Percentiles rank a stretch among this genome's conserved stretches.
phyloP scores from a whole-genome alignment of 2,797 vertebrate genomes.

The Melanotaenia maccullochi region DNA sequence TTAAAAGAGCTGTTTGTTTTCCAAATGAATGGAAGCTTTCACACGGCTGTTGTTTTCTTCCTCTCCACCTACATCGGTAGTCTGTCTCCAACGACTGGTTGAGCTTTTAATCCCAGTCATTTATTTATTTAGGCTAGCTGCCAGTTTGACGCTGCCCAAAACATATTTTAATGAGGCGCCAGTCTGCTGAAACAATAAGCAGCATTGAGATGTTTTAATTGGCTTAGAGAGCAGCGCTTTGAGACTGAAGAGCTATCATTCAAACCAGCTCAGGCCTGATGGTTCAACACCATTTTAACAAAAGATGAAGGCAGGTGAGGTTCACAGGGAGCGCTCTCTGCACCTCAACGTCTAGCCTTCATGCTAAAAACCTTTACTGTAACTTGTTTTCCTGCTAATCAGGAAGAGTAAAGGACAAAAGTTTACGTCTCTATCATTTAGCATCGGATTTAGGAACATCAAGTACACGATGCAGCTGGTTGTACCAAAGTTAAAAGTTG shows the following conservation, averaged over 20 bases:
- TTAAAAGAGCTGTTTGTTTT: constrained; percentile 55
- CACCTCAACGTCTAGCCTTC: neutral
- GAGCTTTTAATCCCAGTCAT: constrained; percentile 61
- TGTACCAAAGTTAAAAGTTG: too few species aligned
- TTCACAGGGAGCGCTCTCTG: constrained; percentile 12
- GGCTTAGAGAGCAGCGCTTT: constrained; percentile 42
- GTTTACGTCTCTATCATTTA: too few species aligned
- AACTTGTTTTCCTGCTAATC: too few species aligned
- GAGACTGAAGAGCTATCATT: constrained; percentile 39
- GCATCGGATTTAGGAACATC: too few species aligned
- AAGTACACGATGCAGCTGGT: too few species aligned
- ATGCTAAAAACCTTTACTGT: too few species aligned
- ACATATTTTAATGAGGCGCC: constrained; percentile 61
- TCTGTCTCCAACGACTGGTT: constrained; percentile 45
- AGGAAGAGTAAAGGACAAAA: too few species aligned
- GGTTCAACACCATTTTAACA: constrained; percentile 1
- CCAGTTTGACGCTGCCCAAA: constrained; percentile 52
- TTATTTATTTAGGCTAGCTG: constrained; percentile 60
- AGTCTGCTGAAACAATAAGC: constrained; percentile 51
- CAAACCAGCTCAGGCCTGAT: neutral
- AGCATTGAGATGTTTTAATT: constrained; percentile 58
- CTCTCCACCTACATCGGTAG: constrained; percentile 49
- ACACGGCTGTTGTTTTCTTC: constrained; percentile 39
- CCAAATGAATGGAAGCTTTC: constrained; percentile 55
- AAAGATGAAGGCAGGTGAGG: neutral